Conservation (phyloP, 2,888 invertebrate species). For the Antheraea assamensis region DNA sequence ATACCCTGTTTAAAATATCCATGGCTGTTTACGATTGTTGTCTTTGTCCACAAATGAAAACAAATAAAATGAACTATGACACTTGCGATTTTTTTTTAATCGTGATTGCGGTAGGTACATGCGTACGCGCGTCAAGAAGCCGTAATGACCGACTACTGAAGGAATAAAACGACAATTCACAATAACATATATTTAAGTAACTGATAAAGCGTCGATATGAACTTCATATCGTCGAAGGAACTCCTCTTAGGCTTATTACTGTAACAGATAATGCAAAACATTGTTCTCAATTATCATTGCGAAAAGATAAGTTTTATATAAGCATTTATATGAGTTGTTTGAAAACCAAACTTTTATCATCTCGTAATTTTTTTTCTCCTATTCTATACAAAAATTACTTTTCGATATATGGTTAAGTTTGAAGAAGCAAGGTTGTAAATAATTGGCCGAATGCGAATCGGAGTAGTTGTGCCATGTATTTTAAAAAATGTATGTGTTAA, state of each 20-base stretch:
- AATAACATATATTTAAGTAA: constrained; percentile 21
- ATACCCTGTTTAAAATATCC: constrained; percentile 22
- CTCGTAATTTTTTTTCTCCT: no score
- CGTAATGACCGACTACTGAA: constrained; percentile 19
- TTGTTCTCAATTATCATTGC: not conserved
- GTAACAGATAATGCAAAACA: constrained; percentile 3
- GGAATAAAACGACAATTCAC: constrained; percentile 14
- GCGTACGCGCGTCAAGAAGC: constrained; percentile 9
- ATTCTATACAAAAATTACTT: no score
- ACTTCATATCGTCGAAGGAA: no score
- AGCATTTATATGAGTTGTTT: no score
- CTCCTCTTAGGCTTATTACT: constrained; percentile 30
- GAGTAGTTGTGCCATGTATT: no score
- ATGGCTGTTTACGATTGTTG: constrained; percentile 1
- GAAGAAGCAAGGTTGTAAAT: no score
- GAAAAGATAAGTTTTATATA: no score
- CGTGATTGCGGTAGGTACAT: not conserved
- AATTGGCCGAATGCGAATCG: no score
- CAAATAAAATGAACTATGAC: constrained; percentile 12
- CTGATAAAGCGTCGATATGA: constrained; percentile 22
- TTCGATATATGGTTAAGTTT: no score
- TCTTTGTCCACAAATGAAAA: not conserved
- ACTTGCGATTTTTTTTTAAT: constrained; percentile 18
- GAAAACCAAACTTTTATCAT: no score
- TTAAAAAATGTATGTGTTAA: no score